Evolutionary conservation across 2,797 vertebrate species (phyloP), one percentile per base, ranked within the genome.

Genomic region (Tadarida brasiliensis): DNA sequence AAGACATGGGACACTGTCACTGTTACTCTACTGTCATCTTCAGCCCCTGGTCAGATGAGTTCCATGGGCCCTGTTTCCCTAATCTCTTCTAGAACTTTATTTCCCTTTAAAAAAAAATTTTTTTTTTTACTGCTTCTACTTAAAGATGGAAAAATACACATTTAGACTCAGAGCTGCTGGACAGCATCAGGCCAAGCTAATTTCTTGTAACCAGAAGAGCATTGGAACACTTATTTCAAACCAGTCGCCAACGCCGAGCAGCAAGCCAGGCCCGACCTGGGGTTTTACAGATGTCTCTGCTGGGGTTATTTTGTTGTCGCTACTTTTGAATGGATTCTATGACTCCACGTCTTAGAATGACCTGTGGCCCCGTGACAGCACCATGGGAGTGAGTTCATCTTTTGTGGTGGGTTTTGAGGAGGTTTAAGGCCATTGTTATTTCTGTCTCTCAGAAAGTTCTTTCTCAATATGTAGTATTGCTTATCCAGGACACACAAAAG

Each of bases 121-220:
- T 20, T 49, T 57, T n/a, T 84, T 71, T 65, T 11, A 54, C 20
- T 54, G 17, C 67, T 95, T 90, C 80, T 73, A 68, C 17, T 51
- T 83, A 87, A 95, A 94, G 73, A 82, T 61, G 51, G 71, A 76
- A 71, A 89, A 87, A 85, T 30, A 35, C n/a, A 65, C 51, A 70
- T 89, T 47, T 22, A 88, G 68, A 61, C 71, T 81, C 35, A 61
- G 47, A 84, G 44, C 54, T 68, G n/a, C 74, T 87, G 47, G 81
- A 87, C 84, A 82, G 24, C 20, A 11, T 35, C 5, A 87, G 51
- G 47, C 56, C 94, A 90, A 65, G 63, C 71, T 73, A n/a, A 49
- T 19, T 14, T 74, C 86, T 44, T 70, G 3, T 78, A 85, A 84
- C n/a, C 19, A 63, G 65, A 81, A 80, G 63, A 91, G 20, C 20